These are phyloP conservation scores for Bellardia bayeri DNA, from an alignment of 2,888 invertebrate species.

Conservation along the genomic window DNA sequence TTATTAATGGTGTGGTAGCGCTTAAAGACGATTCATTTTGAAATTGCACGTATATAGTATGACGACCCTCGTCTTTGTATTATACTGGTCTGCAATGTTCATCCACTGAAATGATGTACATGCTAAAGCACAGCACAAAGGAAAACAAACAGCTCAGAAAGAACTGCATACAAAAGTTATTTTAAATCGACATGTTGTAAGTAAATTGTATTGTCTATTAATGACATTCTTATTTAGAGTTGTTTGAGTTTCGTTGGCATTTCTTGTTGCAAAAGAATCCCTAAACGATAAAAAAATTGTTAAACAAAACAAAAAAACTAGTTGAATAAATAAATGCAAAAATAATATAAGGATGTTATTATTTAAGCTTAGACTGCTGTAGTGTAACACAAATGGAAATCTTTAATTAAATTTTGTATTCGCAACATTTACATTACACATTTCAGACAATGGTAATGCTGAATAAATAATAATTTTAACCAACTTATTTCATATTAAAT, in stretches of 20 bases:
- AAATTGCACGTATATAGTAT: too few relatives aligned
- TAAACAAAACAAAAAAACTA: background rate
- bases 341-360: conserved; percentile 18
- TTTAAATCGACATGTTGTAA: conserved; percentile 64
- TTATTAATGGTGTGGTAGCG: background rate
- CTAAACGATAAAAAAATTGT: conserved; percentile 27
- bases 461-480: background rate
- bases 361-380: conserved; percentile 9
- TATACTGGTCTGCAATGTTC: background rate
- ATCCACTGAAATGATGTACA: conserved; percentile 32
- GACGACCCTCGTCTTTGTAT: background rate
- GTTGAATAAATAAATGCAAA: background rate
- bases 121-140: conserved; percentile 3
- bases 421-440: conserved; percentile 18
- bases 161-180: conserved; percentile 53
- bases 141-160: background rate
- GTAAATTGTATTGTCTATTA: conserved; percentile 65
- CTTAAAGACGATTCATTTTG: too few relatives aligned
- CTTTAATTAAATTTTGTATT: conserved; percentile 51
- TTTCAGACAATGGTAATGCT: conserved; percentile 26
- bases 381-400: conserved; percentile 19
- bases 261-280: conserved; percentile 4
- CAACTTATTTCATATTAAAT: background rate
- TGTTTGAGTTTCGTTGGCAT: conserved; percentile 24
- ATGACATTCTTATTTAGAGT: conserved; percentile 50